Evolutionary conservation across 2,797 vertebrate genomes (phyloP).

Genomic region (Brachymystax lenok): DNA sequence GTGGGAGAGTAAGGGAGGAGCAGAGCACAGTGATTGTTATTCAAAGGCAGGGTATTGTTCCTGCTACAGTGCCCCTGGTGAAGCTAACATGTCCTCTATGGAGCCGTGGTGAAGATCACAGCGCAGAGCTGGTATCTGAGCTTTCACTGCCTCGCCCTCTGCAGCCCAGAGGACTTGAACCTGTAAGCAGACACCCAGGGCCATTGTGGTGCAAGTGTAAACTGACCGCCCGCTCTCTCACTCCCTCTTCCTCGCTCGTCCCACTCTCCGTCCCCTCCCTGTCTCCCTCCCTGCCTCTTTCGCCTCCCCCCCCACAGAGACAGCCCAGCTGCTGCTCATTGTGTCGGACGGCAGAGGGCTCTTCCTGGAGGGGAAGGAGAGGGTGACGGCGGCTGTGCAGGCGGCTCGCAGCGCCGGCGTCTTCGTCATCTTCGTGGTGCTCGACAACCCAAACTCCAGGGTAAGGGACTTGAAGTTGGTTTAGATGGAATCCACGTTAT

Average conservation of each 20-base stretch:
- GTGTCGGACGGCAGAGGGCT: slow-evolving; percentile 95
- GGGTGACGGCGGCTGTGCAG: slow-evolving; percentile 86
- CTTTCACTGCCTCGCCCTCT: background rate
- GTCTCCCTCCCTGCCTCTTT: background rate
- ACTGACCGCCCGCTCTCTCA: background rate
- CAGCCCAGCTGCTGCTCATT: slow-evolving; percentile 89
- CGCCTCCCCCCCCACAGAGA: slow-evolving; percentile 74
- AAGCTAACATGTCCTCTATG: slow-evolving; percentile 6
- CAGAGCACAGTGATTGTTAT: slow-evolving; percentile 10
- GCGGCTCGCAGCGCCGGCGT: slow-evolving; percentile 83
- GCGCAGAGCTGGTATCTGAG: background rate
- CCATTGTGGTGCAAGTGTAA: background rate
- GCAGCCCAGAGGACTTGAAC: background rate
- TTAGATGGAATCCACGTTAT: background rate
- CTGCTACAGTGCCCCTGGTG: background rate
- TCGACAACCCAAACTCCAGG: slow-evolving; percentile 94
- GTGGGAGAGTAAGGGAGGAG: background rate
- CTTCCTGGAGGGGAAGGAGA: slow-evolving; percentile 95
- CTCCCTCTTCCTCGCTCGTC: too few relatives aligned
- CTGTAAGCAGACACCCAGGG: slow-evolving; percentile 4
- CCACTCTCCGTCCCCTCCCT: background rate
- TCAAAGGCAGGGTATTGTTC: slow-evolving; percentile 15
- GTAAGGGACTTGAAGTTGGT: slow-evolving; percentile 69
- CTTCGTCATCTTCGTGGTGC: slow-evolving; percentile 93
- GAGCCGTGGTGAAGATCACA: background rate